Conservation (phyloP, 2,888 invertebrate species). For the Entomobrya proxima region DNA sequence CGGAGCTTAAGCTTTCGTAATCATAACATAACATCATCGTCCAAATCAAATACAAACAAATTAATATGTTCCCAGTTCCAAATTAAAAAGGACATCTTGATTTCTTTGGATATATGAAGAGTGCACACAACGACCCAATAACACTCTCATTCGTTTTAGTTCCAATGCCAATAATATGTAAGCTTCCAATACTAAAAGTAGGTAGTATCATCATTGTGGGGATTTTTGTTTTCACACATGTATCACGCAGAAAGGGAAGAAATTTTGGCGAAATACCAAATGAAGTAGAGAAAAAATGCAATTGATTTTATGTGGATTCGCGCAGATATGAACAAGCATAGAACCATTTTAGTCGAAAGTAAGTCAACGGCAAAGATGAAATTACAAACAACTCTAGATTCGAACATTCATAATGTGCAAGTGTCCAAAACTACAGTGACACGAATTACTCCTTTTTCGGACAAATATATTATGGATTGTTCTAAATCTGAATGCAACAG, state of each 20-base stretch:
- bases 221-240: neutral
- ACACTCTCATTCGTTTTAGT: neutral
- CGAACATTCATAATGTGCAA: neutral
- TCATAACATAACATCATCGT: neutral
- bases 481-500: no score
- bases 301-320: no score
- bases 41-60: constrained; percentile 37
- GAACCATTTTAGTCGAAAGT: constrained; percentile 24
- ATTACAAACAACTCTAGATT: constrained; percentile 17
- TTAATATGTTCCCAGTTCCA: constrained; percentile 40
- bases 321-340: constrained; percentile 1
- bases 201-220: no score
- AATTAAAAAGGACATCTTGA: constrained; percentile 48
- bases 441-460: no score
- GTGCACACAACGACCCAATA: neutral
- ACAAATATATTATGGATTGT: no score
- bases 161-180: no score
- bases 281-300: neutral
- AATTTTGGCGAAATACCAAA: constrained; percentile 73
- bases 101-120: constrained; percentile 26
- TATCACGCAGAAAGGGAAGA: constrained; percentile 54
- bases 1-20: neutral
- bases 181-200: neutral
- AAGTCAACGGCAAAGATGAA: constrained; percentile 55
- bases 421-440: neutral